Percentiles rank a stretch among this genome's conserved stretches.
Evolutionary conservation across 2,888 invertebrate genomes (phyloP).

Genomic region (Latheticus oryzae): DNA sequence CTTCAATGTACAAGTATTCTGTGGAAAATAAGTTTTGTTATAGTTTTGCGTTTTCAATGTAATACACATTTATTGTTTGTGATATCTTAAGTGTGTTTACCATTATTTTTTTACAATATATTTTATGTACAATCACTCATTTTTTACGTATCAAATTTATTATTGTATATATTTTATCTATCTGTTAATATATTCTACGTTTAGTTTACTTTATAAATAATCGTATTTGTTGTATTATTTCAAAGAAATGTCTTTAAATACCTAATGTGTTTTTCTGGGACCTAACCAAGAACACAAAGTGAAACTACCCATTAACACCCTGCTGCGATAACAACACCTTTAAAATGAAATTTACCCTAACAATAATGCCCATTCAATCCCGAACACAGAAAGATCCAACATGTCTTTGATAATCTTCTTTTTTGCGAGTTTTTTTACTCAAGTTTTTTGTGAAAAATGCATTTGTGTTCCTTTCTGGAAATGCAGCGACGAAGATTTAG

Average conservation of each 20-base stretch:
- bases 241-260: conserved; percentile 33
- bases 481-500: conserved; percentile 57
- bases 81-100: conserved; percentile 40
- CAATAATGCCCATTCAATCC: neutral
- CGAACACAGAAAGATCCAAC: conserved; percentile 1
- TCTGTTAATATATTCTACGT: conserved; percentile 50
- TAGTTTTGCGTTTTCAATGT: too few relatives aligned
- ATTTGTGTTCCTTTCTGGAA: conserved; percentile 62
- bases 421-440: conserved; percentile 4
- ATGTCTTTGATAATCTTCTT: neutral
- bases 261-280: neutral
- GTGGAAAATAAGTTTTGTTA: conserved; percentile 20
- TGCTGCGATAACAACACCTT: too few relatives aligned
- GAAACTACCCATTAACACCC: too few relatives aligned
- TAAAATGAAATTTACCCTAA: neutral
- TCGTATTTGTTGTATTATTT: conserved; percentile 44
- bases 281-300: too few relatives aligned
- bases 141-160: conserved; percentile 47
- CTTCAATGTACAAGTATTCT: conserved; percentile 23
- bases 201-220: conserved; percentile 41
- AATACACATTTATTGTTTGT: conserved; percentile 37
- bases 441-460: conserved; percentile 47
- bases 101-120: conserved; percentile 43
- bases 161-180: conserved; percentile 55
- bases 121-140: conserved; percentile 42